Conservation (phyloP, 2,888 invertebrate genomes). For the Pyrochroa serraticornis region DNA sequence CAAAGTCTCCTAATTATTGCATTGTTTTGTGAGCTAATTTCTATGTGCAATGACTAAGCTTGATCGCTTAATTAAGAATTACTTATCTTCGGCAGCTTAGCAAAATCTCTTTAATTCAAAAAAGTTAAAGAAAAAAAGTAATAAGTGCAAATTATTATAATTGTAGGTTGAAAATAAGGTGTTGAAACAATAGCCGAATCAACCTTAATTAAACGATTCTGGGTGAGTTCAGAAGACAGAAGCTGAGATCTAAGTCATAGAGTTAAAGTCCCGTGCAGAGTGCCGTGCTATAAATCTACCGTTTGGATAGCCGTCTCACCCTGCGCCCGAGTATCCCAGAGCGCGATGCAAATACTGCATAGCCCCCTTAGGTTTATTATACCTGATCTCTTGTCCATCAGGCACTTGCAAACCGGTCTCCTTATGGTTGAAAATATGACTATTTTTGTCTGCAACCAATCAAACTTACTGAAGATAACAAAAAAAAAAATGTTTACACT, state of each 20-base stretch:
- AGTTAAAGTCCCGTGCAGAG: constrained; percentile 12
- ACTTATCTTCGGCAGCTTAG: not conserved
- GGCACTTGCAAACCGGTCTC: constrained; percentile 65
- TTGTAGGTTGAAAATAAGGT: too few species aligned
- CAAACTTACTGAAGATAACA: constrained; percentile 9
- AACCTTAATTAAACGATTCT: not conserved
- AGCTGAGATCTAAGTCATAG: not conserved
- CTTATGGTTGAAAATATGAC: constrained; percentile 76
- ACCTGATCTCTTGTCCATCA: constrained; percentile 54
- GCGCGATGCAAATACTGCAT: constrained; percentile 56
- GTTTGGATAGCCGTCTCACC: constrained; percentile 50
- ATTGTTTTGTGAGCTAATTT: constrained; percentile 19
- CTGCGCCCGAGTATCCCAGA: constrained; percentile 51
- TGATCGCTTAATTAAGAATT: constrained; percentile 22
- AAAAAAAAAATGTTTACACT: constrained; percentile 2
- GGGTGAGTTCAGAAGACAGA: too few species aligned
- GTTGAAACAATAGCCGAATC: too few species aligned
- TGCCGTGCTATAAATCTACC: constrained; percentile 28
- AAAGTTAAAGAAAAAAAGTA: not conserved
- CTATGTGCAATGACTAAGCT: constrained; percentile 25
- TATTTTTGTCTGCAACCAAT: constrained; percentile 58
- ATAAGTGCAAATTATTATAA: not conserved
- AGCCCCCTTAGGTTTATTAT: constrained; percentile 56
- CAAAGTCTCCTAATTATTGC: constrained; percentile 13
- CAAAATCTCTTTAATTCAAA: too few species aligned